Conservation (phyloP, 2,113 vertebrate genomes). For the Neogobius melanostomus region DNA sequence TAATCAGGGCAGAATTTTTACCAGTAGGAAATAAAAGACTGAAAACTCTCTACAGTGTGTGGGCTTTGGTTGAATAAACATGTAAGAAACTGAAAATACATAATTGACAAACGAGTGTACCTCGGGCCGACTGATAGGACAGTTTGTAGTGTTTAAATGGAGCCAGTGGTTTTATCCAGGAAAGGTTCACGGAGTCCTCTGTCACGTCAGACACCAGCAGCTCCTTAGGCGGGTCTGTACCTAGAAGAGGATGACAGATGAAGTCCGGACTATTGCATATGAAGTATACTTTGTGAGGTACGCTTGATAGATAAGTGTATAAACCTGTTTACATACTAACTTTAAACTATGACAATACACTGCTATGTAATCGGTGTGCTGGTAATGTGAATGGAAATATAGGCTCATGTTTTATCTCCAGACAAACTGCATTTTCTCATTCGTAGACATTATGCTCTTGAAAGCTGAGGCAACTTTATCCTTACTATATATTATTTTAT, state of each 20-base stretch:
- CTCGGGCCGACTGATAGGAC: conserved; percentile 85
- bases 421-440: not conserved
- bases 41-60: too few relatives aligned
- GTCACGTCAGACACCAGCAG: conserved; percentile 85
- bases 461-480: conserved; percentile 5
- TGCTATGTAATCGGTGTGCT: too few relatives aligned
- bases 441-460: conserved; percentile 10
- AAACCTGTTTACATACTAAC: not conserved
- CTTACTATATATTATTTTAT: conserved; percentile 1
- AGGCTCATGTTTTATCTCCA: not conserved
- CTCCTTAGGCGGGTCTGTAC: conserved; percentile 88
- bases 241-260: conserved; percentile 60
- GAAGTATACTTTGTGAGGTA: not conserved
- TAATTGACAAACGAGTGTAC: conserved; percentile 56
- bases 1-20: too few relatives aligned
- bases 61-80: too few relatives aligned
- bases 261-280: not conserved
- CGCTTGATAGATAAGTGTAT: not conserved
- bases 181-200: conserved; percentile 83
- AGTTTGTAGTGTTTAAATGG: conserved; percentile 91
- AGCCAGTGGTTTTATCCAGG: conserved; percentile 86
- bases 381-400: not conserved
- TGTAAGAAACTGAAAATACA: too few relatives aligned
- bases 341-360: not conserved
- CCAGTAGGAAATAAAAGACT: too few relatives aligned